A percentile compares a stretch with the other conserved stretches of the same genome.
phyloP scores from a whole-genome alignment of 2,888 invertebrate genomes.

The Nezara viridula region DNA sequence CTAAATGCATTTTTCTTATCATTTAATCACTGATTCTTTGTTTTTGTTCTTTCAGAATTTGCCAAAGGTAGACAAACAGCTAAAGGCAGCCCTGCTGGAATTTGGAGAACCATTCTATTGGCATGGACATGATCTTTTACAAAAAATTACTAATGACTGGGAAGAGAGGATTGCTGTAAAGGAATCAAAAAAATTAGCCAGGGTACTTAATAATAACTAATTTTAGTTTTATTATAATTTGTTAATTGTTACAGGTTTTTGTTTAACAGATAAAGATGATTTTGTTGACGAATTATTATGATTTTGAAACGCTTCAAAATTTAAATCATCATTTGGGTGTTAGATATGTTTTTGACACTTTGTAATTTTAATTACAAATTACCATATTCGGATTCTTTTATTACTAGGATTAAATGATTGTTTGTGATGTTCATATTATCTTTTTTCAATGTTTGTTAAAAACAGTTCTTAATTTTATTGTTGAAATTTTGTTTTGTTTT shows the following conservation, averaged over 20 bases:
- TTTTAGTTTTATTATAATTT: background rate
- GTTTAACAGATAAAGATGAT: background rate
- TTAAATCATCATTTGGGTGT: background rate
- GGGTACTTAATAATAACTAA: slow-evolving; percentile 22
- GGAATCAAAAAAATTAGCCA: slow-evolving; percentile 51
- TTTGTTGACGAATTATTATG: background rate
- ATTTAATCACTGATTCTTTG: too few species aligned
- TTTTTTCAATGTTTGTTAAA: background rate
- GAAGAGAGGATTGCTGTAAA: slow-evolving; percentile 41
- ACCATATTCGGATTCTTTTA: background rate
- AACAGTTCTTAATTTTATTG: background rate
- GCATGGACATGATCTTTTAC: slow-evolving; percentile 59
- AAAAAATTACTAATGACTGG: slow-evolving; percentile 56
- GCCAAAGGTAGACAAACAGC: slow-evolving; percentile 67
- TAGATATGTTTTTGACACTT: background rate
- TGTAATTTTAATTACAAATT: background rate
- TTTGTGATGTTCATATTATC: background rate
- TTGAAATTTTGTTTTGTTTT: background rate
- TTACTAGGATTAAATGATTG: background rate
- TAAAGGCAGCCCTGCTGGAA: slow-evolving; percentile 63
- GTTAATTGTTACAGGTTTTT: background rate
- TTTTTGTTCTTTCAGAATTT: slow-evolving; percentile 64
- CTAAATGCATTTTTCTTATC: too few species aligned
- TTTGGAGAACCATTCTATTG: slow-evolving; percentile 64
- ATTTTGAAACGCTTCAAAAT: background rate